Evolutionary conservation across 2,888 invertebrate species (phyloP), one percentile per base, ranked within the genome.

Genomic region (Pecten maximus): DNA sequence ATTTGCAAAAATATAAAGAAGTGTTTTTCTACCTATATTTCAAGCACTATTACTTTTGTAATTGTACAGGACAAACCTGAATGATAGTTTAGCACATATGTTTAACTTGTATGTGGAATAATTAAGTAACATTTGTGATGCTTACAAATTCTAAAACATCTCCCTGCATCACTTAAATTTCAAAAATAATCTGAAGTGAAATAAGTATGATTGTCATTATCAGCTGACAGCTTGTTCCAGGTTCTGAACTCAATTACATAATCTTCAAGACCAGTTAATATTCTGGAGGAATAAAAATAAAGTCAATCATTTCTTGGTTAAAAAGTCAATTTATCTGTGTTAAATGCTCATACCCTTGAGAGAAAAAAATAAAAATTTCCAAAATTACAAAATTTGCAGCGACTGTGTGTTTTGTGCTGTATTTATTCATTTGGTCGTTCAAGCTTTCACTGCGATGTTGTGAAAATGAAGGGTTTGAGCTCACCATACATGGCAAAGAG

Each of bases 281-380:
- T 74, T 74, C 35, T 74, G 10, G 23, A 0, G 10, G 35, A 10
- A 74, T 28, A 74, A 74, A 74, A 74, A 74, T 74, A 23, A 74
- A 74, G 74, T 74, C 74, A 74, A 74, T 74, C 74, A 74, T 35
- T 74, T 74, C 74, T 74, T 74, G 74, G 74, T 74, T 74, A 74
- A 74, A 74, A 74, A 74, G 74, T 74, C 74, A 74, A 74, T 74
- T 74, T 74, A 74, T 74, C 74, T 74, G 74, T 74, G 74, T 74
- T 74, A 74, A 74, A 74, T 35, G 74, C 15, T 35, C 74, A 74
- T 74, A 74, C 74, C 74, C 74, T 15, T 74, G 74, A 54, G 54
- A 54, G 74, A 74, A 35, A 74, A 60, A 74, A 74, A 74, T 74
- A n/a, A 54, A 54, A 54, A 54, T 54, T 54, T 54, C 19, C n/a